Evolutionary conservation across 2,797 vertebrate genomes (phyloP).

Genomic region (Dallia pectoralis): DNA sequence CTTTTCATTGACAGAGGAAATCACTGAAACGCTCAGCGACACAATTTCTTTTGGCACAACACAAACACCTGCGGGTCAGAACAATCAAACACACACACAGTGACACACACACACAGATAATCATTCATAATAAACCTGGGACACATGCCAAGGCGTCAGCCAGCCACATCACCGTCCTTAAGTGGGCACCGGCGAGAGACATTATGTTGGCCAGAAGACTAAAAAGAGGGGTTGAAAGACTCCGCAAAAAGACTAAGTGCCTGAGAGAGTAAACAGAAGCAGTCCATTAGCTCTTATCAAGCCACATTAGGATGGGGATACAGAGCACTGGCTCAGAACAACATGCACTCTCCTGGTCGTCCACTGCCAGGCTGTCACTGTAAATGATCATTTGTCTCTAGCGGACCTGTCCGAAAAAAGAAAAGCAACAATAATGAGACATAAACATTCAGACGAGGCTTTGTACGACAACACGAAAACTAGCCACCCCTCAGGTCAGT

Average conservation of each 20-base stretch:
- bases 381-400: too few species aligned
- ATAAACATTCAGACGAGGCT: too few species aligned
- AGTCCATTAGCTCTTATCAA: slow-evolving; percentile 52
- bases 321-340: slow-evolving; percentile 13
- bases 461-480: too few species aligned
- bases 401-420: too few species aligned
- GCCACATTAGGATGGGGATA: slow-evolving; percentile 44
- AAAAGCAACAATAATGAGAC: too few species aligned
- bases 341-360: not conserved
- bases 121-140: not conserved
- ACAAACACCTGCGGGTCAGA: not conserved
- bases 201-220: not conserved
- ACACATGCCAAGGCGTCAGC: not conserved
- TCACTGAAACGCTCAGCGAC: not conserved
- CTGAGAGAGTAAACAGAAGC: slow-evolving; percentile 44
- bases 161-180: not conserved
- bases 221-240: slow-evolving; percentile 6
- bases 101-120: not conserved
- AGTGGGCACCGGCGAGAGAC: slow-evolving; percentile 18
- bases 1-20: not conserved
- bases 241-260: slow-evolving; percentile 4
- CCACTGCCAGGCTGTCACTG: too few species aligned
- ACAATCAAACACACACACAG: not conserved
- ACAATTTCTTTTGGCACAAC: not conserved
- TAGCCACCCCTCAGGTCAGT: too few species aligned